Conservation (phyloP, 2,113 vertebrate species). For the Engystomops pustulosus region DNA sequence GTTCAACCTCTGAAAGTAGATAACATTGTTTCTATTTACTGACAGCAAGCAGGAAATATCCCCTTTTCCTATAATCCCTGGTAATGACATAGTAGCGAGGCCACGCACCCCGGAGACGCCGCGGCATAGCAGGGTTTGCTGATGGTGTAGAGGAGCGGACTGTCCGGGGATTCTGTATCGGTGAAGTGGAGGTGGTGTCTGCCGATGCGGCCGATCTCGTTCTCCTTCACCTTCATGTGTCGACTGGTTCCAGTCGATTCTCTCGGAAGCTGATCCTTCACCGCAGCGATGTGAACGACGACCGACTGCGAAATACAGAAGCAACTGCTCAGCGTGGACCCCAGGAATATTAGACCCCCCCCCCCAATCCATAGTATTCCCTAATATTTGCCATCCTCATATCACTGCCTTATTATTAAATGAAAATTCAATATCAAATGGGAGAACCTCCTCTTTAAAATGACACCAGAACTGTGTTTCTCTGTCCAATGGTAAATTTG, state of each 20-base stretch:
- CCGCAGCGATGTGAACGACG: slow-evolving; percentile 71
- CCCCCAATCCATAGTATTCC: too few relatives aligned
- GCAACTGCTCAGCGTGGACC: background rate
- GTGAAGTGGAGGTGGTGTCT: slow-evolving; percentile 74
- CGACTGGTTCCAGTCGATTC: slow-evolving; percentile 69
- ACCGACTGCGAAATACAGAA: slow-evolving; percentile 65
- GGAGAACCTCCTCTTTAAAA: too few relatives aligned
- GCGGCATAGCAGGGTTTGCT: slow-evolving; percentile 76
- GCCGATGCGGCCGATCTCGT: slow-evolving; percentile 73
- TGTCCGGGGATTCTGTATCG: slow-evolving; percentile 73
- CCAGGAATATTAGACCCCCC: background rate
- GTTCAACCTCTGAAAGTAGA: too few relatives aligned
- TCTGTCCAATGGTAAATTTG: too few relatives aligned
- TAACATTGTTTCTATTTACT: too few relatives aligned
- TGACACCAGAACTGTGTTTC: too few relatives aligned
- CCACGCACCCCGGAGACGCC: background rate
- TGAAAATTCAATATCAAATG: too few relatives aligned
- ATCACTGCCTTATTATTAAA: too few relatives aligned
- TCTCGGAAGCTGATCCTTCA: slow-evolving; percentile 78
- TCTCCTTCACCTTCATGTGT: slow-evolving; percentile 76
- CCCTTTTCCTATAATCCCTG: too few relatives aligned
- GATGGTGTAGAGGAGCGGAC: slow-evolving; percentile 73
- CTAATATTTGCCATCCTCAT: too few relatives aligned
- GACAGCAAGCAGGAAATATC: too few relatives aligned
- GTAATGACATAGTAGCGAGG: too few relatives aligned